Base-by-base conservation (phyloP, 2,113 vertebrate genomes). In the Oncorhynchus keta region DNA sequence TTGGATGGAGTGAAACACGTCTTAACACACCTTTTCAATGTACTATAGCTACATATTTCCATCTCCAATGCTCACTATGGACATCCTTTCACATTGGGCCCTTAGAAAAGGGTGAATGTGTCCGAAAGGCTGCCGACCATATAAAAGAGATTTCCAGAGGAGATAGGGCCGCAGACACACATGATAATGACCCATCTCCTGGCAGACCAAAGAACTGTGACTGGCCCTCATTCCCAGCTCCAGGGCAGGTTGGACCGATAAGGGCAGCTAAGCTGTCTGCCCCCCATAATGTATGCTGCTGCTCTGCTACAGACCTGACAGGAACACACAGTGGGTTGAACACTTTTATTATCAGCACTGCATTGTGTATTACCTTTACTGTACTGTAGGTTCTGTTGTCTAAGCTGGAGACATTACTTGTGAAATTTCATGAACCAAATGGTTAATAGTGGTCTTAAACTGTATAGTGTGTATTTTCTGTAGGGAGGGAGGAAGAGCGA, bases 141-240 rank as follows among this genome's bases (percentile, higher is more conserved):
- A 84, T 83, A 76, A 86, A 88, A 79, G 80, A 79, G 79, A 74
- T 87, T 79, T 86, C 87, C 70, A 1, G 83, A 45, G 84, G 70
- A 83, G 88, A 90, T 90, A 90, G 87, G 16, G 8, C 82, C 61
- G 62, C 76, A 72, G 73, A 79, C 82, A 79, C 86, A 83, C 74
- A 48, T 8, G 87, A 89, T 92, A 92, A 89, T 90, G 89, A 80
- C 69, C 68, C 76, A 72, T 89, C 84, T 85, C 80, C 84, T 86
- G 82, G 86, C 84, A 83, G 84, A 78, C 83, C 84, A 81, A 75
- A 83, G 86, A 84, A 78, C 80, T 83, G 24, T 89, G 86, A 91
- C 89, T 74, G 81, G 65, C 80, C 59, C 62, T 80, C 80, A 75
- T 76, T 84, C 68, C 69, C 74, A 72, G 85, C 82, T 73, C 65